Evolutionary conservation across 1,140 invertebrate species (phyloP), one percentile per base, ranked within the genome.

Genomic region (Heliconius melpomene): DNA sequence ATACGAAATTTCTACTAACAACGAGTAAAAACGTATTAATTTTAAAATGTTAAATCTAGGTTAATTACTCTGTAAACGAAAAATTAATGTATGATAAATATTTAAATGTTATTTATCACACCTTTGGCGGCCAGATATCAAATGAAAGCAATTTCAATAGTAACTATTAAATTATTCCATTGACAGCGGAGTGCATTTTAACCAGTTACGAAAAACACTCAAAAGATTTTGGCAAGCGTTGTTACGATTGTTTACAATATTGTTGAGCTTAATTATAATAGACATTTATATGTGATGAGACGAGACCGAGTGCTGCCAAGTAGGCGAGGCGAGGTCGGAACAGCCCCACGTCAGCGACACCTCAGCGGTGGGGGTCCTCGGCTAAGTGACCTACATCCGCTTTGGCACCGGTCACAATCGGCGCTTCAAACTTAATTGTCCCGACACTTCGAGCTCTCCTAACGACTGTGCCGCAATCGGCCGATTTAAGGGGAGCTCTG

Each of bases 351-450:
- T 71, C 75, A 46, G 60, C 75, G 57, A 60, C 57, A 77, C 75
- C 87, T 92, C 90, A 87, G 79, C 80, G 85, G 85, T 83, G 86
- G 86, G 84, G 87, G 91, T 89, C 90, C 91, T 89, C 87, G 80
- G 88, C 84, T 84, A 86, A 91, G 89, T 94, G 91, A 94, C 93
- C 93, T 93, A 94, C 86, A 94, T 94, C 90, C 89, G 91, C 89
- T 92, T 94, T 94, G 93, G 93, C 93, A 94, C 88, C 88, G 91
- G 84, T 94, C 89, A 91, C 93, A 92, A 93, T 93, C 91, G 86
- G 89, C 90, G 93, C 93, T 93, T 92, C 93, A 93, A 46, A 92
- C 93, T 93, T 93, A 93, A 94, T 94, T 93, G 91, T 94, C 85
- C 87, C 90, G 91, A 92, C 93, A 93, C 91, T 94, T 90, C 85